phyloP scores from a whole-genome alignment of 2,113 vertebrate genomes.

The Sphaerodactylus townsendi region DNA sequence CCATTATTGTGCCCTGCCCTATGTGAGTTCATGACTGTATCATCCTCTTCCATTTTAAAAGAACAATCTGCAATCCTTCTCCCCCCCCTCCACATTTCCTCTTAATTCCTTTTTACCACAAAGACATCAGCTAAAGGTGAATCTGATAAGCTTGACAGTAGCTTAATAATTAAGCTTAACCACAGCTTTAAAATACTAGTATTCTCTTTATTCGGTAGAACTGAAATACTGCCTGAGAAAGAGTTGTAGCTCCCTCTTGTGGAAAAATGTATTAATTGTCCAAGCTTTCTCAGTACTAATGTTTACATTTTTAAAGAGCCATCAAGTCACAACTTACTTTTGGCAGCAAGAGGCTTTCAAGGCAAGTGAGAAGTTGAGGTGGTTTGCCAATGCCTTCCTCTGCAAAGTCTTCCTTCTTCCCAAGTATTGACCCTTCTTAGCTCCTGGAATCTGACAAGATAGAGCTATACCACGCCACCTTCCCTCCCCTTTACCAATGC shows the following conservation, averaged over 20 bases:
- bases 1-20: not conserved
- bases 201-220: not conserved
- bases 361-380: too few relatives aligned
- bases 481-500: too few relatives aligned
- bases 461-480: too few relatives aligned
- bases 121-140: not conserved
- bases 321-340: too few relatives aligned
- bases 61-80: not conserved
- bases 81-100: not conserved
- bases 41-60: not conserved
- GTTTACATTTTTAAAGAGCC: too few relatives aligned
- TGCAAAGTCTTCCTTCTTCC: too few relatives aligned
- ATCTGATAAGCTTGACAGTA: not conserved
- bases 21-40: rapidly evolving
- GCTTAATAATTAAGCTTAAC: not conserved
- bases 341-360: too few relatives aligned
- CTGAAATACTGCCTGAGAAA: not conserved
- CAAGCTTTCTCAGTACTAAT: not conserved
- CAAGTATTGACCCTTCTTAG: too few relatives aligned
- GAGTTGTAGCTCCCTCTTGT: constrained; percentile 64
- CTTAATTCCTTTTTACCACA: not conserved
- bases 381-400: too few relatives aligned
- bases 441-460: too few relatives aligned
- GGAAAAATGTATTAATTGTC: constrained; percentile 33
- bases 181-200: not conserved